phyloP scores from a whole-genome alignment of 2,113 vertebrate species.

The Apistogramma diplotaenia region DNA sequence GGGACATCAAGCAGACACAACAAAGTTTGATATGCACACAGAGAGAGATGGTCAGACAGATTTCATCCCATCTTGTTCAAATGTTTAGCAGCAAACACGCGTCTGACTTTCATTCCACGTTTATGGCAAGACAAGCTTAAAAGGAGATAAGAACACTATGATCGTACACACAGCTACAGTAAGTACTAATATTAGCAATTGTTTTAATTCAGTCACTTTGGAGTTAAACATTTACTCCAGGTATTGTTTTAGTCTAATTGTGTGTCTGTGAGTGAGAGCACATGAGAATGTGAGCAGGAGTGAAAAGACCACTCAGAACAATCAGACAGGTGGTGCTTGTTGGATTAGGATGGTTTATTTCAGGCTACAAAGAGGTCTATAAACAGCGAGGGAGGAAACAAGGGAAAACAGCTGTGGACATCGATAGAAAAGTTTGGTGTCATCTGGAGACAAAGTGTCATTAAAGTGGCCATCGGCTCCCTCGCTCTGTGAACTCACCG shows the following conservation, averaged over 20 bases:
- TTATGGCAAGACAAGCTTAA: conserved; percentile 1
- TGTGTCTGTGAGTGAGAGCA: not conserved
- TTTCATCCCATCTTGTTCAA: not conserved
- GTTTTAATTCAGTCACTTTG: not conserved
- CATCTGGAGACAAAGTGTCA: no score
- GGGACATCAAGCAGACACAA: conserved; percentile 24
- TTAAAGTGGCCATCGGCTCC: not conserved
- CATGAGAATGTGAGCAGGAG: not conserved
- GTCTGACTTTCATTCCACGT: not conserved
- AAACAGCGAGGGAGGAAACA: not conserved
- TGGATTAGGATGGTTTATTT: not conserved
- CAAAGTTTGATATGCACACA: not conserved
- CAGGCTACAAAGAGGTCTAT: not conserved
- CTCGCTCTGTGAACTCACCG: no score
- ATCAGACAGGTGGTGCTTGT: not conserved
- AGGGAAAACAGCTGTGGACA: not conserved
- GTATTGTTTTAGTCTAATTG: not conserved
- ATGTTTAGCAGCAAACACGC: conserved; percentile 3
- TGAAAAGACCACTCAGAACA: not conserved
- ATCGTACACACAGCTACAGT: not conserved
- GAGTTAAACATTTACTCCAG: not conserved
- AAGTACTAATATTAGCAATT: conserved; percentile 7
- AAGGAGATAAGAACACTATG: not conserved
- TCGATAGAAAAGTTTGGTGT: not conserved
- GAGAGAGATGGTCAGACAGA: not conserved